A percentile compares a stretch with the other conserved stretches of the same genome.
Conservation (phyloP, 2,888 invertebrate genomes). For the Ectemnius lituratus region DNA sequence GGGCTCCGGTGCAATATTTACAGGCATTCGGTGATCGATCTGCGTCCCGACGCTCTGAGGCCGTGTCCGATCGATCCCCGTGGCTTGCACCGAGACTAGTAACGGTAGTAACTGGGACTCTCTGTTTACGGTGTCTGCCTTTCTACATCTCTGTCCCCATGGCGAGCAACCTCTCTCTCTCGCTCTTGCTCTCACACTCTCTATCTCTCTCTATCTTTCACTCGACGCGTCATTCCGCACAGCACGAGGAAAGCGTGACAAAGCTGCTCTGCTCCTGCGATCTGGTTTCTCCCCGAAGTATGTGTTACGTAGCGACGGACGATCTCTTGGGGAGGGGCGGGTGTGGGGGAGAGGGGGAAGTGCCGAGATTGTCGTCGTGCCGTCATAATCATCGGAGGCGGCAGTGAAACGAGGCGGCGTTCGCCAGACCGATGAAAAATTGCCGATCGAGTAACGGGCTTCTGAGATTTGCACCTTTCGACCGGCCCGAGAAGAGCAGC, state of each 20-base stretch:
- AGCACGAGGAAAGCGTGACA: slow-evolving; percentile 51
- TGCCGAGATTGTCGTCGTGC: background rate
- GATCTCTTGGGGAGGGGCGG: background rate
- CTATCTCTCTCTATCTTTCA: slow-evolving; percentile 7
- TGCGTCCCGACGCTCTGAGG: slow-evolving; percentile 5
- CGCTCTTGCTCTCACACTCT: slow-evolving; percentile 21
- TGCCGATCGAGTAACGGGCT: slow-evolving; percentile 4
- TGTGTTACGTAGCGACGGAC: slow-evolving; percentile 21
- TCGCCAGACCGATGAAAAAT: slow-evolving; percentile 1
- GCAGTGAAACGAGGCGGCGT: background rate
- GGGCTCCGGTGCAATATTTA: slow-evolving; percentile 70
- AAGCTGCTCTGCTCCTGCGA: slow-evolving; percentile 18
- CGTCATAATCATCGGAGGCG: background rate
- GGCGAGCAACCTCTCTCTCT: background rate
- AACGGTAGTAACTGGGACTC: slow-evolving; percentile 68
- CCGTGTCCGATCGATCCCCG: slow-evolving; percentile 51
- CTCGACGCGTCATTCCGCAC: slow-evolving; percentile 31
- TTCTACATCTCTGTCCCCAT: slow-evolving; percentile 4
- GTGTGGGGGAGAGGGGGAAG: background rate
- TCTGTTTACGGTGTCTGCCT: slow-evolving; percentile 27
- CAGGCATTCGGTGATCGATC: slow-evolving; percentile 57
- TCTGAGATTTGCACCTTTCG: background rate
- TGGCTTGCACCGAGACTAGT: slow-evolving; percentile 66
- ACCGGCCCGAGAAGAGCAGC: background rate
- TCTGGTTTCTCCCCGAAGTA: slow-evolving; percentile 1